Evolutionary conservation across 2,113 vertebrate genomes (phyloP).

Genomic region (Diadophis punctatus): DNA sequence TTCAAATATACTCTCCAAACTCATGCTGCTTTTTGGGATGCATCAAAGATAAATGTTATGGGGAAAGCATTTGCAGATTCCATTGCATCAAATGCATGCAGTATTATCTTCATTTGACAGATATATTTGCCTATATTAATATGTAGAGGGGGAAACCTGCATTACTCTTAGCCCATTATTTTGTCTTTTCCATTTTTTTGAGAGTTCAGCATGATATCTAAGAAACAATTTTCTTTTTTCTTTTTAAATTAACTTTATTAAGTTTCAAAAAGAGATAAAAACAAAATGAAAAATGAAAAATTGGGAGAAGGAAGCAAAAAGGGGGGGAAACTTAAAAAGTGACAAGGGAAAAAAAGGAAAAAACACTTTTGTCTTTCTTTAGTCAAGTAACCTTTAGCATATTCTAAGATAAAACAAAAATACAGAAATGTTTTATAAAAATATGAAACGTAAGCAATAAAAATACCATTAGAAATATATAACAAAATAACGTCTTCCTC

Average conservation of each 20-base stretch:
- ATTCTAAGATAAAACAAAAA: neutral
- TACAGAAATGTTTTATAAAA: neutral
- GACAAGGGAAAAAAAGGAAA: neutral
- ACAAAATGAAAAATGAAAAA: neutral
- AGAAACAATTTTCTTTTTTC: neutral
- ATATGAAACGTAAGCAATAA: neutral
- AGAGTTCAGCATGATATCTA: neutral
- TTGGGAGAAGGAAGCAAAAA: neutral
- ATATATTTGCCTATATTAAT: neutral
- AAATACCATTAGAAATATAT: neutral
- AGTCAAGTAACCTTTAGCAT: neutral
- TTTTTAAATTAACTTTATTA: neutral
- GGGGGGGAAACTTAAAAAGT: neutral
- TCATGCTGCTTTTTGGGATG: neutral
- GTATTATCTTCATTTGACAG: neutral
- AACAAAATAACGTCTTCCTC: neutral
- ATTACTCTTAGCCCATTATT: neutral
- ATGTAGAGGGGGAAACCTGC: neutral
- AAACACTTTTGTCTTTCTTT: neutral
- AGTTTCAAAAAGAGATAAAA: neutral
- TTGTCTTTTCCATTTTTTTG: neutral
- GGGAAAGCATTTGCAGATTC: neutral
- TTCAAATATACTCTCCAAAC: neutral
- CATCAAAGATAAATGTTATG: neutral
- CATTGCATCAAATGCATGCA: neutral